These are phyloP conservation scores for Trypoxylon attenuatum DNA, from an alignment of 2,888 invertebrate genomes.

Conservation along the genomic window DNA sequence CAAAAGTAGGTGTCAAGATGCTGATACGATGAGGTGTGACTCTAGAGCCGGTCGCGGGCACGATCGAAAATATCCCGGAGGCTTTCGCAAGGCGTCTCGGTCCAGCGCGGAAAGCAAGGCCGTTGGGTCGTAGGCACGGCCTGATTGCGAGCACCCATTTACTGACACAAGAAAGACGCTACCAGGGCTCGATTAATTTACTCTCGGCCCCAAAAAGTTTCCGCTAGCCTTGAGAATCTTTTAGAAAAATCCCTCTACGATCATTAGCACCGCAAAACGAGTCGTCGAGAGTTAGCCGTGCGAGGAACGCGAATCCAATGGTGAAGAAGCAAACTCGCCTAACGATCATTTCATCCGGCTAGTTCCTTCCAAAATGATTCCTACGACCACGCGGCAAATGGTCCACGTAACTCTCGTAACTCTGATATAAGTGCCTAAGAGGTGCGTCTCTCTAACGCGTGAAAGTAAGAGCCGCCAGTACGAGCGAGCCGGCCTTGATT, in stretches of 20 bases:
- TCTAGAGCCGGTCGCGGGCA: conserved; percentile 9
- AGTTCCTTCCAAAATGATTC: too few species aligned
- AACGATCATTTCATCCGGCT: too few species aligned
- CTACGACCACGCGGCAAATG: too few species aligned
- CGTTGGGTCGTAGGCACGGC: conserved; percentile 63
- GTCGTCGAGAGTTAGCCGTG: neutral
- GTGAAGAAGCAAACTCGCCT: too few species aligned
- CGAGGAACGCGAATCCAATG: neutral
- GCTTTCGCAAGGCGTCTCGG: conserved; percentile 63
- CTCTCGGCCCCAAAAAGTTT: neutral
- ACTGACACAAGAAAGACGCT: neutral
- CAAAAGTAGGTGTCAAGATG: conserved; percentile 10
- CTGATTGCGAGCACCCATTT: conserved; percentile 52
- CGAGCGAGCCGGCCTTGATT: conserved; percentile 68
- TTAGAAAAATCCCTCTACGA: neutral
- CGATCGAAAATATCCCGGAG: conserved; percentile 54
- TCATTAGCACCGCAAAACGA: too few species aligned
- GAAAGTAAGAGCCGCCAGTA: conserved; percentile 66
- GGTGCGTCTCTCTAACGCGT: conserved; percentile 56
- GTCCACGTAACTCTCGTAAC: conserved; percentile 10
- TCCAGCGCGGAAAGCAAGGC: conserved; percentile 66
- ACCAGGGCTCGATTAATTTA: neutral
- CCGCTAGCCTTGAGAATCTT: neutral
- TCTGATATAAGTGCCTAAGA: conserved; percentile 26
- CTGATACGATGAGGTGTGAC: conserved; percentile 20